Percentiles rank a stretch among this genome's conserved stretches.
Evolutionary conservation across 2,797 vertebrate genomes (phyloP).

Genomic region (Alcedo atthis): DNA sequence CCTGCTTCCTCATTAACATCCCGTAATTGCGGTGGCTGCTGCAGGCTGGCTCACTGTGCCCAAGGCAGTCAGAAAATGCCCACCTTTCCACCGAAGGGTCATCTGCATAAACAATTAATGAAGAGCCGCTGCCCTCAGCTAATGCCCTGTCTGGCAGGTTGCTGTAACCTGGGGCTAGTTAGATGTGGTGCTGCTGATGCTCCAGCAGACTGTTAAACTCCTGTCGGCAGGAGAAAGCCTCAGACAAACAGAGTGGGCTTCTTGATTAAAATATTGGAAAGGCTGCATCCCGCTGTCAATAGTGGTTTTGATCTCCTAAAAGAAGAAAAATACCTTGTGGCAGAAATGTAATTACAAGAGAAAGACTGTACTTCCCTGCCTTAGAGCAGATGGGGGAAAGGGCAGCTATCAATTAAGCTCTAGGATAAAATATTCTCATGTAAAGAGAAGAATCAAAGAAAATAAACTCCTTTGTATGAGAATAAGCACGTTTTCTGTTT

Average conservation of each 20-base stretch:
- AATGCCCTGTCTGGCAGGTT: constrained; percentile 28
- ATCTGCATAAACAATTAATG: constrained; percentile 54
- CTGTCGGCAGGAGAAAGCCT: constrained; percentile 34
- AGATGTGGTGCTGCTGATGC: constrained; percentile 27
- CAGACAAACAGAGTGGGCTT: constrained; percentile 24
- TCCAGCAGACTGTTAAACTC: constrained; percentile 46
- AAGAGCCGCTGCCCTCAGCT: constrained; percentile 37
- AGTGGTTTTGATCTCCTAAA: constrained; percentile 64
- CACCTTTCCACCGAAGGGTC: constrained; percentile 36
- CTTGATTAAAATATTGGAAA: constrained; percentile 71
- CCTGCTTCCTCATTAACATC: constrained; percentile 42
- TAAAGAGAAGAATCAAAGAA: constrained; percentile 36
- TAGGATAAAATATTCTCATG: constrained; percentile 51
- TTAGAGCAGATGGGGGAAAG: constrained; percentile 62
- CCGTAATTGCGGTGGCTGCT: constrained; percentile 22
- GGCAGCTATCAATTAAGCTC: constrained; percentile 62
- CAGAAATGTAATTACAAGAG: constrained; percentile 70
- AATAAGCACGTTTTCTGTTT: background rate
- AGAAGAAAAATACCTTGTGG: constrained; percentile 60
- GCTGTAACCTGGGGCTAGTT: constrained; percentile 32
- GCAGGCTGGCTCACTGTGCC: constrained; percentile 13
- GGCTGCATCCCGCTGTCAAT: constrained; percentile 59
- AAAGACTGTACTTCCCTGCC: constrained; percentile 29
- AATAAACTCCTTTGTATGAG: constrained; percentile 19
- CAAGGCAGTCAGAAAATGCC: constrained; percentile 29